Evolutionary conservation across 1,140 invertebrate genomes (phyloP).

Genomic region (Melitaea cinxia): DNA sequence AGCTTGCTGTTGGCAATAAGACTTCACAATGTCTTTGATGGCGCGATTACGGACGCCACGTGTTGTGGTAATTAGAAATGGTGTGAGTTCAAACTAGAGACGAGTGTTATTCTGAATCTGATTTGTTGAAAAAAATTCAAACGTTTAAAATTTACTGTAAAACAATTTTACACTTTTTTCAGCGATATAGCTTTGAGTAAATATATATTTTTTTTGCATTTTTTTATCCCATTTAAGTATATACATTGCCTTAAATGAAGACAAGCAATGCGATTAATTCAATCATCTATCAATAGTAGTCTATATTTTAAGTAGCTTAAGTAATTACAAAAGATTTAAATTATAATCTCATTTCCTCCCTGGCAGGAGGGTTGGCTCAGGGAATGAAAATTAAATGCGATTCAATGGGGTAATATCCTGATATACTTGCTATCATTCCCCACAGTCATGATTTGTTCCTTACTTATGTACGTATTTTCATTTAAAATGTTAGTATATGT

Average conservation of each 20-base stretch:
- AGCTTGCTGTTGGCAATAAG: constrained; percentile 28
- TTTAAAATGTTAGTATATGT: too few relatives aligned
- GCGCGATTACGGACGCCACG: constrained; percentile 45
- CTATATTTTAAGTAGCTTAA: background rate
- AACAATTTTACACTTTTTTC: too few relatives aligned
- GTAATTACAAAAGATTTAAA: background rate
- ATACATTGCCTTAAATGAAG: too few relatives aligned
- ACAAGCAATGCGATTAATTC: too few relatives aligned
- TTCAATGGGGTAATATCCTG: background rate
- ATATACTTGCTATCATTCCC: background rate
- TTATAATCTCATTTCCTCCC: background rate
- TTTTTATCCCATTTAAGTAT: too few relatives aligned
- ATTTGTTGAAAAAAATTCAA: too few relatives aligned
- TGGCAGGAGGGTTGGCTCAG: background rate
- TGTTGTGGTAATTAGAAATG: constrained; percentile 58
- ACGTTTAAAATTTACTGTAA: background rate
- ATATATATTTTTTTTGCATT: background rate
- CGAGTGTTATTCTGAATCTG: constrained; percentile 23
- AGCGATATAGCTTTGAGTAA: too few relatives aligned
- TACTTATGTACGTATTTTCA: background rate
- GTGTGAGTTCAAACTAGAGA: constrained; percentile 31
- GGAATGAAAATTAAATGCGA: background rate
- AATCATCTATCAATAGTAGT: too few relatives aligned
- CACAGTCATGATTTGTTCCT: background rate
- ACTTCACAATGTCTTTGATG: constrained; percentile 47